These are phyloP conservation scores for Mamestra brassicae DNA, from an alignment of 2,888 invertebrate genomes.

Conservation along the genomic window DNA sequence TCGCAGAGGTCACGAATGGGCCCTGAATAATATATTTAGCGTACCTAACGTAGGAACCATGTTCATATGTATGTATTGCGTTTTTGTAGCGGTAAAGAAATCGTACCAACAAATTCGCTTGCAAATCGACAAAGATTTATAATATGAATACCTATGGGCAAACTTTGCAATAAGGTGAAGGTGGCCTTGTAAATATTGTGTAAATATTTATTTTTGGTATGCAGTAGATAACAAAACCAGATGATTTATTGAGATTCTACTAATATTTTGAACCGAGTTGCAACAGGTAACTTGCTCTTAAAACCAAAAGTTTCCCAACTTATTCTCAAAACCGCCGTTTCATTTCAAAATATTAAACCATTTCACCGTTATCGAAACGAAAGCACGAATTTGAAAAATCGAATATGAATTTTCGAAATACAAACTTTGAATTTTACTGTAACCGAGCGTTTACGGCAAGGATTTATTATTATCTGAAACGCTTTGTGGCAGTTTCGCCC, in stretches of 20 bases:
- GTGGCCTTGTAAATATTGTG: too few species aligned
- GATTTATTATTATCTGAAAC: conserved; percentile 61
- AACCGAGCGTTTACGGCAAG: conserved; percentile 35
- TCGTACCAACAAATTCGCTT: conserved; percentile 2
- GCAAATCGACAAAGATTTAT: conserved; percentile 18
- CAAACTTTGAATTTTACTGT: conserved; percentile 36
- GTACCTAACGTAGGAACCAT: not conserved
- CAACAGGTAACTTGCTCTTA: not conserved
- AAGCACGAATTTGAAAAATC: conserved; percentile 12
- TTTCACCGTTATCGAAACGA: conserved; percentile 5
- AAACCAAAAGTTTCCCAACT: not conserved
- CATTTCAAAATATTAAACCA: conserved; percentile 5
- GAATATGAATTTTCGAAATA: conserved; percentile 28
- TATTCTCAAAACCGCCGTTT: conserved; percentile 10
- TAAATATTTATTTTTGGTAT: not conserved
- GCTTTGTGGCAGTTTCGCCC: conserved; percentile 67
- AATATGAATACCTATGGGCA: not conserved
- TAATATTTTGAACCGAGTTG: not conserved
- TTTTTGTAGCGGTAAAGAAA: conserved; percentile 17
- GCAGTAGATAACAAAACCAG: not conserved
- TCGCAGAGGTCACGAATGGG: conserved; percentile 18
- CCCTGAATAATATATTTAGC: conserved; percentile 16
- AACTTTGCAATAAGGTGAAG: not conserved
- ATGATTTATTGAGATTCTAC: too few species aligned
- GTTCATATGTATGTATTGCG: not conserved